phyloP scores from a whole-genome alignment of 1,140 invertebrate genomes.

The Acarapis woodi region DNA sequence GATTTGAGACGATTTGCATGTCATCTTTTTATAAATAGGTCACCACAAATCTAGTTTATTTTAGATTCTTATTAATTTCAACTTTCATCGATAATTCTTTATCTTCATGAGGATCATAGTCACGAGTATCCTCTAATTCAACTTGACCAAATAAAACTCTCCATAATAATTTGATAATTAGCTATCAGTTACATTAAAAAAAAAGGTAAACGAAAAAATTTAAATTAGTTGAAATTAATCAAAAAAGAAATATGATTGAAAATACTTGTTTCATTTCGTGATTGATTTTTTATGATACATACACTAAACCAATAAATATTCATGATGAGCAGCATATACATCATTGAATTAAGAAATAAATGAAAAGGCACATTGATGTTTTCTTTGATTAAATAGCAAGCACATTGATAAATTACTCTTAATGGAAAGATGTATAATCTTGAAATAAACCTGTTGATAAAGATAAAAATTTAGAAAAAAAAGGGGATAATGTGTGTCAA shows the following conservation, averaged over 20 bases:
- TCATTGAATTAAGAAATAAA: slow-evolving; percentile 16
- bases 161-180: slow-evolving; percentile 16
- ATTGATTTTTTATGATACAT: slow-evolving; percentile 8
- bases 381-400: slow-evolving; percentile 5
- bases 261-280: not conserved
- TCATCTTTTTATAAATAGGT: too few relatives aligned
- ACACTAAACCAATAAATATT: slow-evolving; percentile 22
- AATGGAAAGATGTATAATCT: slow-evolving; percentile 20
- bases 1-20: too few relatives aligned
- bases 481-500: slow-evolving; percentile 9
- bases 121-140: slow-evolving; percentile 17
- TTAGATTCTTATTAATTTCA: too few relatives aligned
- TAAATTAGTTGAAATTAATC: not conserved
- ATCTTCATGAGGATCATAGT: slow-evolving; percentile 12
- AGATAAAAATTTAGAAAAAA: slow-evolving; percentile 1
- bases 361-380: slow-evolving; percentile 15
- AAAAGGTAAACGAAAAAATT: slow-evolving; percentile 5
- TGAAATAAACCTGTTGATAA: slow-evolving; percentile 13
- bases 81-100: too few relatives aligned
- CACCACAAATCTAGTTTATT: too few relatives aligned
- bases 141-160: slow-evolving; percentile 17
- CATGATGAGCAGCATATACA: slow-evolving; percentile 17
- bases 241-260: not conserved
- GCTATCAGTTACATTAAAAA: slow-evolving; percentile 13
- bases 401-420: slow-evolving; percentile 15